Evolutionary conservation across 2,797 vertebrate species (phyloP), one percentile per base, ranked within the genome.

Genomic region (Lerista edwardsae): DNA sequence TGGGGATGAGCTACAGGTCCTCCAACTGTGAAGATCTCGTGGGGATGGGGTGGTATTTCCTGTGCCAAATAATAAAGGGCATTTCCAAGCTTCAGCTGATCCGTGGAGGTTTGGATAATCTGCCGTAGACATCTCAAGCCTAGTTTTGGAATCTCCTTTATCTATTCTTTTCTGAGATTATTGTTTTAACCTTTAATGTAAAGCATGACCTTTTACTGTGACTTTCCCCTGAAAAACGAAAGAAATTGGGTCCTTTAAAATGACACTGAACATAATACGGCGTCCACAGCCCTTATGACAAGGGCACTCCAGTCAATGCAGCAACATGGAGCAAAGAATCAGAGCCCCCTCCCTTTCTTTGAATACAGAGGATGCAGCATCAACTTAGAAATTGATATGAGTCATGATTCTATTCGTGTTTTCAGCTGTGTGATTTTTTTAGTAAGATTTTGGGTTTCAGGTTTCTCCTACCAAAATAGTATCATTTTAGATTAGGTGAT

Each of bases 381-480:
- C 41, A 3, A 10, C 41, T 10, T 73, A 29, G 39, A 41, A 79
- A 3, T 34, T 41, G 61, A 65, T 65, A 29, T 65, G 23, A 31
- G 6, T 86, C 71, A 61, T 34, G 67, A 86, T 59, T 57, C 31
- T 86, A 9, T 69, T 81, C 82, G 39, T 36, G 79, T 19, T 78
- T 0, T 44, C 75, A 85, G 74, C 77, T 6, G 3, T 59, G 82
- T 47, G 41, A 88, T 78, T 82, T 51, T 55, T 62, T 82, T 73
- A 44, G 31, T 81, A 84, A 86, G 91, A 89, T 91, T 88, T 76
- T 21, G 47, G 47, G 1, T 86, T 76, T 83, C 3, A 11, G 59
- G 75, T 85, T 90, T 44, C 91, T 88, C 29, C 41, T 73, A 75
- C 39, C 64, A 91, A 80, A 91, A 88, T 65, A 86, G 11, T 6